These are phyloP conservation scores for Tortrix viridana DNA, from an alignment of 2,888 invertebrate species.

Conservation along the genomic window DNA sequence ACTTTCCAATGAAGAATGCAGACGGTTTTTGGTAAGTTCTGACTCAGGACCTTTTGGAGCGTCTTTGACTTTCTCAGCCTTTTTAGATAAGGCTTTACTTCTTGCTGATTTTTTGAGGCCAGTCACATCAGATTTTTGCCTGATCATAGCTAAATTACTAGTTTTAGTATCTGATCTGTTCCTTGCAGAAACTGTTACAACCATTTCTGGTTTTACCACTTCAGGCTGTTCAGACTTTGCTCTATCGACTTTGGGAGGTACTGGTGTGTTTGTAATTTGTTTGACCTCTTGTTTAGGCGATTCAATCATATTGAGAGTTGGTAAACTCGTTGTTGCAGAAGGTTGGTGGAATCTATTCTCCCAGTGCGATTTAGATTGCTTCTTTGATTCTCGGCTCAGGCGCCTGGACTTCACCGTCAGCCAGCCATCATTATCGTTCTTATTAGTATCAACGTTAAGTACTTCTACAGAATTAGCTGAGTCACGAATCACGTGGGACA, in stretches of 20 bases:
- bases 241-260: constrained; percentile 57
- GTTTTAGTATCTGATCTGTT: constrained; percentile 62
- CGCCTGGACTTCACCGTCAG: constrained; percentile 93
- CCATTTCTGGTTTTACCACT: constrained; percentile 43
- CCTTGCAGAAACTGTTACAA: constrained; percentile 46
- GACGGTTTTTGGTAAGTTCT: constrained; percentile 69
- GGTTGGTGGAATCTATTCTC: constrained; percentile 91
- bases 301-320: constrained; percentile 86
- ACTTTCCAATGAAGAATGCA: constrained; percentile 77
- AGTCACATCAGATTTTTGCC: constrained; percentile 86
- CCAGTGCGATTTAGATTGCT: constrained; percentile 88
- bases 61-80: constrained; percentile 63
- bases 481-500: constrained; percentile 49
- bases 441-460: constrained; percentile 68
- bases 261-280: constrained; percentile 50
- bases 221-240: constrained; percentile 73
- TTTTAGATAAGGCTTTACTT: constrained; percentile 63
- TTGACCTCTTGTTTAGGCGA: constrained; percentile 75
- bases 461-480: constrained; percentile 78
- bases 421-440: constrained; percentile 90
- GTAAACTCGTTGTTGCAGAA: constrained; percentile 92
- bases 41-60: constrained; percentile 54
- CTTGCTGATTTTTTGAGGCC: constrained; percentile 79
- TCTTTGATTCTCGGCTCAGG: constrained; percentile 81
- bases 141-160: constrained; percentile 68